Conservation (phyloP, 2,113 vertebrate species). For the Quiscalus mexicanus region DNA sequence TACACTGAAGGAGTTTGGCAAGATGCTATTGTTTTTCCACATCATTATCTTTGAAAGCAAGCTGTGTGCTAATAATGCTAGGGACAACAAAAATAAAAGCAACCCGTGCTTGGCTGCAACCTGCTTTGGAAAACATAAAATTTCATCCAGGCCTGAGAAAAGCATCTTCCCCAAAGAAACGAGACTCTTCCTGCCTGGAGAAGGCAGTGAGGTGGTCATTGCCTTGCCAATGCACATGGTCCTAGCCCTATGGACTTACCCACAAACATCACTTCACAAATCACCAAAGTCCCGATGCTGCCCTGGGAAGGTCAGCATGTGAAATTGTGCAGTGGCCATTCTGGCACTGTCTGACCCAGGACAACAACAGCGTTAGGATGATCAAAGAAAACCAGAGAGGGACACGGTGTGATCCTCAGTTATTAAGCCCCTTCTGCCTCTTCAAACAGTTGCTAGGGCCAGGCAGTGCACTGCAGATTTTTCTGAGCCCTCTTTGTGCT, state of each 20-base stretch:
- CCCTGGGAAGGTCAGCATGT: background rate
- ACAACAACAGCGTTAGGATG: fast-evolving
- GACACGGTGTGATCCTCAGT: background rate
- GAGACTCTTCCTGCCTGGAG: background rate
- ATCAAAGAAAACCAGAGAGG: background rate
- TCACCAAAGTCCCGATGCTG: background rate
- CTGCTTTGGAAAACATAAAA: conserved; percentile 2
- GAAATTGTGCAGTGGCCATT: background rate
- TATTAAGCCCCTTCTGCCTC: background rate
- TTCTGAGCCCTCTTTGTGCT: background rate
- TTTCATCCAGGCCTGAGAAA: background rate
- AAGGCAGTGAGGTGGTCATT: background rate
- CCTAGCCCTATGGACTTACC: background rate
- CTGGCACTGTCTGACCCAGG: background rate
- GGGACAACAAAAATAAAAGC: conserved; percentile 12
- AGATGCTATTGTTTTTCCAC: conserved; percentile 38
- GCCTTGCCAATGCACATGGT: fast-evolving
- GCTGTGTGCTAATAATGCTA: conserved; percentile 16
- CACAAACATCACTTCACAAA: background rate
- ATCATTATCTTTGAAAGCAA: conserved; percentile 58
- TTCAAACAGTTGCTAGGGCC: background rate
- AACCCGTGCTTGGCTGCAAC: background rate
- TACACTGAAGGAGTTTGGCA: background rate
- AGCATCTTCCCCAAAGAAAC: background rate
- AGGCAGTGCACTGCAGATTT: background rate